phyloP scores from a whole-genome alignment of 2,888 invertebrate genomes.

The Hofmannophila pseudospretella region DNA sequence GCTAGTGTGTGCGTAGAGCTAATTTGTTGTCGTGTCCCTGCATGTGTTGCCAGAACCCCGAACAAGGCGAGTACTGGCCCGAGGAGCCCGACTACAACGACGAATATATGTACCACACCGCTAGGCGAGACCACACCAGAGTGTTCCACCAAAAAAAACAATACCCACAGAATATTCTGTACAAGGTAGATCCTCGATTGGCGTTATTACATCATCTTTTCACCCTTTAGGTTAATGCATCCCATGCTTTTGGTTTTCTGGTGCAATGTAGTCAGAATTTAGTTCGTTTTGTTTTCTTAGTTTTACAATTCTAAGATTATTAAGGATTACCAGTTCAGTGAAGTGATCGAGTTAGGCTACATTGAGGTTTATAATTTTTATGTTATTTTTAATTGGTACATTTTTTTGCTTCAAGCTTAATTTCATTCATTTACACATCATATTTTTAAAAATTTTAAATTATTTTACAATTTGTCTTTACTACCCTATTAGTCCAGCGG shows the following conservation, averaged over 20 bases:
- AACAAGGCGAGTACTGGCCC: conserved; percentile 62
- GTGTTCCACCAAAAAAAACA: conserved; percentile 73
- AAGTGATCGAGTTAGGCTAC: too few relatives aligned
- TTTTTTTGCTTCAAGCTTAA: too few relatives aligned
- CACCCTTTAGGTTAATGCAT: conserved; percentile 1
- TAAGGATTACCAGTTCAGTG: too few relatives aligned
- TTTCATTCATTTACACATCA: too few relatives aligned
- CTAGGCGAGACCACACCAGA: conserved; percentile 63
- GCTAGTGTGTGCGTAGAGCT: conserved; percentile 59
- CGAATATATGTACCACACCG: conserved; percentile 75
- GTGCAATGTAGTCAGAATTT: not conserved
- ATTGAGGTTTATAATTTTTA: too few relatives aligned
- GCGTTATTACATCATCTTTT: conserved; percentile 12
- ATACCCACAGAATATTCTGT: conserved; percentile 72
- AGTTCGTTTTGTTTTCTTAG: not conserved
- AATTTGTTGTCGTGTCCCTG: conserved; percentile 46
- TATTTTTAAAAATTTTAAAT: too few relatives aligned
- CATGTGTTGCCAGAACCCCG: conserved; percentile 58
- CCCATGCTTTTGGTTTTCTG: conserved; percentile 6
- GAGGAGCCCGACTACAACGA: conserved; percentile 70
- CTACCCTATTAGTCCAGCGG: too few relatives aligned
- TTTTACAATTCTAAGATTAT: too few relatives aligned
- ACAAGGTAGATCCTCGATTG: conserved; percentile 55
- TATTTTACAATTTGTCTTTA: too few relatives aligned
- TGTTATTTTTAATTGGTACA: too few relatives aligned